Percentiles rank a stretch among this genome's conserved stretches.
phyloP scores from a whole-genome alignment of 2,797 vertebrate species.

The Coregonus sp. region DNA sequence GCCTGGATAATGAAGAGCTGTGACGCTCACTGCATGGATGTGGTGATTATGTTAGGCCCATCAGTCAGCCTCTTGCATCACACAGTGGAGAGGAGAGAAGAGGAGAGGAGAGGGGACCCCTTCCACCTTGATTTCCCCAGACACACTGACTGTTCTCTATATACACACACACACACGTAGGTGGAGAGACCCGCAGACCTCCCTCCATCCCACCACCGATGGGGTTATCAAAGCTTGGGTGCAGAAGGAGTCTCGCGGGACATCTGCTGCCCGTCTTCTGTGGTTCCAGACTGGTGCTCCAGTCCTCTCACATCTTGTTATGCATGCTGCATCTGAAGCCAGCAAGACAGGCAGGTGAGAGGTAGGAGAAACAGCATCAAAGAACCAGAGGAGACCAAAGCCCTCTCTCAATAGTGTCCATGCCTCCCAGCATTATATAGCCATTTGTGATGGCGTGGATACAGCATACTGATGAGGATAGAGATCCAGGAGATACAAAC shows the following conservation, averaged over 20 bases:
- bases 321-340: neutral
- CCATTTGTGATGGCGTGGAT: too few species aligned
- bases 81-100: neutral
- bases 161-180: conserved; percentile 5
- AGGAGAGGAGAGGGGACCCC: neutral
- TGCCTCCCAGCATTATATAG: neutral
- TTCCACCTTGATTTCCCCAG: conserved; percentile 32
- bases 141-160: conserved; percentile 24
- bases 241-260: neutral
- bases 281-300: neutral
- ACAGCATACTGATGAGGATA: neutral
- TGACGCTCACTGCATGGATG: neutral
- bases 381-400: neutral
- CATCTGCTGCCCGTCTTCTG: neutral
- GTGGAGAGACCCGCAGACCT: neutral
- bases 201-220: neutral
- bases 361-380: neutral
- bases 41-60: conserved; percentile 15
- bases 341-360: neutral
- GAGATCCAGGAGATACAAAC: neutral
- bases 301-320: neutral
- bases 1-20: conserved; percentile 41
- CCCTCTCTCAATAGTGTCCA: neutral
- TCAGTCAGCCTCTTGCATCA: conserved; percentile 15
- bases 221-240: neutral